Evolutionary conservation across 1,140 invertebrate species (phyloP).

Genomic region (Dryas iulia): DNA sequence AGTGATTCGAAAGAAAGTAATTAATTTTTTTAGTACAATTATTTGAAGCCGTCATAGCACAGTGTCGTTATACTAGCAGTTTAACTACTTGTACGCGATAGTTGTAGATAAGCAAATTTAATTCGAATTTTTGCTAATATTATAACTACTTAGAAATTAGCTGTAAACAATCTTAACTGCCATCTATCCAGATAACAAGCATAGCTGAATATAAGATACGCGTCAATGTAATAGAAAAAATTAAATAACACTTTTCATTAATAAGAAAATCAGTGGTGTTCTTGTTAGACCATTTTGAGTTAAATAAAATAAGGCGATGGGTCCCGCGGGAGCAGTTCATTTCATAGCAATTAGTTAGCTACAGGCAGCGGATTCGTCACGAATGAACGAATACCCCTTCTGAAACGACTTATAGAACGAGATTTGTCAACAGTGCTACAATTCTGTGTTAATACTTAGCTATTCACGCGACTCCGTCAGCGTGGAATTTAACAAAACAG

Average conservation of each 20-base stretch:
- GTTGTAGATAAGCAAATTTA: no score
- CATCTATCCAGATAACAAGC: no score
- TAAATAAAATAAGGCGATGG: slow-evolving; percentile 66
- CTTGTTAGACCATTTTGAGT: slow-evolving; percentile 50
- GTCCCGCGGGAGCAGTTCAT: slow-evolving; percentile 65
- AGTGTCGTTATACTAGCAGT: no score
- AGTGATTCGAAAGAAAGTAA: not conserved
- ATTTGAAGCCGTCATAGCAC: not conserved
- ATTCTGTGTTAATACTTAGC: not conserved
- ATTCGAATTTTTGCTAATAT: no score
- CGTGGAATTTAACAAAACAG: no score
- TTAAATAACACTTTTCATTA: not conserved
- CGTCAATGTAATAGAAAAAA: not conserved
- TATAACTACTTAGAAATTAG: no score
- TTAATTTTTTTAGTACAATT: not conserved
- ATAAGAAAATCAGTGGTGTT: not conserved
- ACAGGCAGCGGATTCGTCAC: slow-evolving; percentile 70
- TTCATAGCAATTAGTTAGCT: slow-evolving; percentile 77
- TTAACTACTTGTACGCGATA: no score
- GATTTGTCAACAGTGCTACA: not conserved
- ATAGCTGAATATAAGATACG: no score
- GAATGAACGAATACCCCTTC: slow-evolving; percentile 74
- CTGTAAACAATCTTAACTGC: no score
- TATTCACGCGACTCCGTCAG: no score
- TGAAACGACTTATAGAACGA: slow-evolving; percentile 21